These are phyloP conservation scores for Coptodon rendalli DNA, from an alignment of 2,113 vertebrate species.

Conservation along the genomic window DNA sequence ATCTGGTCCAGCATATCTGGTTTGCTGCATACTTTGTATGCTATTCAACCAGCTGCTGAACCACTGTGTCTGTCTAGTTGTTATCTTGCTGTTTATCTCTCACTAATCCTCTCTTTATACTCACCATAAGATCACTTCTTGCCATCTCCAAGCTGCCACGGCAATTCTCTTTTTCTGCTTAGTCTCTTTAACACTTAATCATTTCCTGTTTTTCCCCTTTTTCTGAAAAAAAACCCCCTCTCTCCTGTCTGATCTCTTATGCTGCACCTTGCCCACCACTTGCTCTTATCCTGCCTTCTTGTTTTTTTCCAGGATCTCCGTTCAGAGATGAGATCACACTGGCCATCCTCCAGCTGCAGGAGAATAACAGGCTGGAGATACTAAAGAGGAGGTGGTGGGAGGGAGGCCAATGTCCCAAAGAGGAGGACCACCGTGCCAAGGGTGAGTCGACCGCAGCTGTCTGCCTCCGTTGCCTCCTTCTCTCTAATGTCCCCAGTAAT, in stretches of 20 bases:
- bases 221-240: not conserved
- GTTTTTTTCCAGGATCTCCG: conserved; percentile 75
- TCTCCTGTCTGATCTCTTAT: not conserved
- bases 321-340: conserved; percentile 90
- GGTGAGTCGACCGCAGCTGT: conserved; percentile 66
- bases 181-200: not conserved
- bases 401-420: conserved; percentile 88
- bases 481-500: conserved; percentile 44
- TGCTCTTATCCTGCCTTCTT: conserved; percentile 16
- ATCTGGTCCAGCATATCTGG: not conserved
- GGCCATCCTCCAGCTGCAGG: conserved; percentile 89
- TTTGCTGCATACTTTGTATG: not conserved
- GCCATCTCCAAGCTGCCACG: conserved; percentile 7
- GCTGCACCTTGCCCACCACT: not conserved
- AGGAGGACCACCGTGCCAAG: conserved; percentile 89
- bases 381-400: conserved; percentile 94
- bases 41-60: conserved; percentile 20
- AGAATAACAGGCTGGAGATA: conserved; percentile 90
- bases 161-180: not conserved
- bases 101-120: conserved; percentile 52
- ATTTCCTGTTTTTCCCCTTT: not conserved
- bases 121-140: conserved; percentile 31
- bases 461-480: conserved; percentile 7
- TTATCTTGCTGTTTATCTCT: conserved; percentile 57
- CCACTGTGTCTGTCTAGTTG: conserved; percentile 10